Evolutionary conservation across 37 sponge, comb jelly and placozoan genomes (phyloP).

Genomic region (Corticium candelabrum): DNA sequence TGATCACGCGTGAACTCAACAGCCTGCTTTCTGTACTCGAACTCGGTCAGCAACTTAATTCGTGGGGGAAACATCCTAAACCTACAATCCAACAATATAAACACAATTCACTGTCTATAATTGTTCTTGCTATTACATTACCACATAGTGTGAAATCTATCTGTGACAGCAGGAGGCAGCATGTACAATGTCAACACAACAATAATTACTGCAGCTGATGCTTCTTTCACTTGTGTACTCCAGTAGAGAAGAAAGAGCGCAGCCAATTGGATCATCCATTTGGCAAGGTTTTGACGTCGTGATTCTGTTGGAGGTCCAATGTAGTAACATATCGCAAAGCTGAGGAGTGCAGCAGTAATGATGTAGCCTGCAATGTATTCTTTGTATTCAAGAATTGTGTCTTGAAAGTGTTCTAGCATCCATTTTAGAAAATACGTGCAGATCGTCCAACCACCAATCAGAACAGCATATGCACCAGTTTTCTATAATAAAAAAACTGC

Average conservation of each 20-base stretch:
- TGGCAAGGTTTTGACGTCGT: background rate
- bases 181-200: background rate
- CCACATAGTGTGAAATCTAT: background rate
- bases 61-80: background rate
- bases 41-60: background rate
- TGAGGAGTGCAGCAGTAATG: background rate
- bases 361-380: background rate
- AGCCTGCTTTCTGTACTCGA: background rate
- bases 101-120: background rate
- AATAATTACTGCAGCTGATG: background rate
- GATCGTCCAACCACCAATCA: background rate
- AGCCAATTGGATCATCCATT: background rate
- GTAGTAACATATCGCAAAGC: background rate
- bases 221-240: background rate
- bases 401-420: background rate
- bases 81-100: background rate
- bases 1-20: background rate
- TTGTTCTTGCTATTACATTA: background rate
- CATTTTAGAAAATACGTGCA: background rate
- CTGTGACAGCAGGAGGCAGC: background rate
- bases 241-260: background rate
- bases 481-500: too few relatives aligned
- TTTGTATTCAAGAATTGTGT: background rate
- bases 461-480: constrained; percentile 1
- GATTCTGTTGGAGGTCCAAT: background rate